Conservation (phyloP, 2,888 invertebrate species). For the Sesia bembeciformis region DNA sequence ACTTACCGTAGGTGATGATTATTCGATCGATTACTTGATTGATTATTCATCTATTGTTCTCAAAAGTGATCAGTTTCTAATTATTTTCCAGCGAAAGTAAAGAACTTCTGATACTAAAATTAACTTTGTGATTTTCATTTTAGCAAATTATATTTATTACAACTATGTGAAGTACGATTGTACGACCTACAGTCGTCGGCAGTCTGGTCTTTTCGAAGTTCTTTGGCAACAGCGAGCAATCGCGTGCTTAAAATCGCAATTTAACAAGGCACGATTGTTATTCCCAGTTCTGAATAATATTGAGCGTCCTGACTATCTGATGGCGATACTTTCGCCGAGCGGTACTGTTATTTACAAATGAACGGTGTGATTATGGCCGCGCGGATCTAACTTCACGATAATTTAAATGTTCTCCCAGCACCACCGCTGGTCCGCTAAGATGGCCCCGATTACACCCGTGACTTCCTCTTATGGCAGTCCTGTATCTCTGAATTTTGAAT, state of each 20-base stretch:
- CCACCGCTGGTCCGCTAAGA: conserved; percentile 38
- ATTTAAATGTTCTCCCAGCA: conserved; percentile 69
- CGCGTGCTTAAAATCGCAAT: conserved; percentile 57
- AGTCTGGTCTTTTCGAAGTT: too few relatives aligned
- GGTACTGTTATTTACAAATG: conserved; percentile 69
- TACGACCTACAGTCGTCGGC: too few relatives aligned
- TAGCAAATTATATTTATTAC: too few relatives aligned
- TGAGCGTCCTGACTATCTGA: conserved; percentile 62
- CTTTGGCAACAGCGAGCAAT: conserved; percentile 27
- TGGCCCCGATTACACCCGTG: conserved; percentile 56
- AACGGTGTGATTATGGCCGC: conserved; percentile 65
- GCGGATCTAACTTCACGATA: conserved; percentile 64
- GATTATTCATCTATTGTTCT: too few relatives aligned
- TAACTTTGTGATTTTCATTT: too few relatives aligned
- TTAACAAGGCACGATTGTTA: conserved; percentile 73
- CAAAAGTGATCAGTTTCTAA: too few relatives aligned
- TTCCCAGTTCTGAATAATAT: conserved; percentile 73
- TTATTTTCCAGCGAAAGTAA: too few relatives aligned
- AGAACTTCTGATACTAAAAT: too few relatives aligned
- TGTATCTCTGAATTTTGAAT: conserved; percentile 57
- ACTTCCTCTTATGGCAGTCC: conserved; percentile 60
- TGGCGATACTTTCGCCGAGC: conserved; percentile 63
- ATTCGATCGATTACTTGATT: too few relatives aligned
- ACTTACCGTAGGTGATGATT: too few relatives aligned
- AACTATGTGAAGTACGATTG: too few relatives aligned